Evolutionary conservation across 2,797 vertebrate species (phyloP).

Genomic region (Galago senegalensis): DNA sequence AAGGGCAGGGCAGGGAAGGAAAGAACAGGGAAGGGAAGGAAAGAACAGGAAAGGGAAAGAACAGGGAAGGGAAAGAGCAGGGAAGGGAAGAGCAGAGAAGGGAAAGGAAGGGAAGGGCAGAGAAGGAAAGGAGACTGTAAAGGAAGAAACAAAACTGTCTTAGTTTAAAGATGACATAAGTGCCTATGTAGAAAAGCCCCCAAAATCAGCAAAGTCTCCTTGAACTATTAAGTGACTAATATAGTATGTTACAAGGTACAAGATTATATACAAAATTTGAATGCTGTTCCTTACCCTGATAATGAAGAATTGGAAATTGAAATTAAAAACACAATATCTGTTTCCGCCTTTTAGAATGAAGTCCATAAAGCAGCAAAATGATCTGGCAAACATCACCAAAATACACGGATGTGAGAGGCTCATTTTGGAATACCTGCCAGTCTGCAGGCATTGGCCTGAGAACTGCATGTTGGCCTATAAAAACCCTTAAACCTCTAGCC

Average conservation of each 20-base stretch:
- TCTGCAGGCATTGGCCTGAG: background rate
- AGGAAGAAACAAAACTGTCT: background rate
- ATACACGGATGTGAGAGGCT: background rate
- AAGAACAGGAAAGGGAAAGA: too few species aligned
- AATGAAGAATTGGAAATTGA: background rate
- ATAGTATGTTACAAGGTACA: background rate
- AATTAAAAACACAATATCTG: background rate
- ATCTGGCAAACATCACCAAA: conserved; percentile 1
- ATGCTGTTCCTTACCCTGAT: background rate
- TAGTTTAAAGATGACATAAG: background rate
- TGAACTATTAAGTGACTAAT: background rate
- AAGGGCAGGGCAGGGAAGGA: too few species aligned
- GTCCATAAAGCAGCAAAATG: background rate
- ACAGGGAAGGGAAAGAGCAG: too few species aligned
- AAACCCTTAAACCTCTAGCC: background rate
- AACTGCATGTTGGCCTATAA: background rate
- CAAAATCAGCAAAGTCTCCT: background rate
- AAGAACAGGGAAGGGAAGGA: too few species aligned
- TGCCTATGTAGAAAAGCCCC: background rate
- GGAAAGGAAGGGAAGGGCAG: too few species aligned
- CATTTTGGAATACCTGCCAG: background rate
- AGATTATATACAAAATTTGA: background rate
- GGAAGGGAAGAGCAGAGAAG: too few species aligned
- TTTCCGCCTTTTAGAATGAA: background rate
- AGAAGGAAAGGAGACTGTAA: background rate